Base-by-base conservation (phyloP, 37 sponge, comb jelly and placozoan species). In the Hormiphora californensis region DNA sequence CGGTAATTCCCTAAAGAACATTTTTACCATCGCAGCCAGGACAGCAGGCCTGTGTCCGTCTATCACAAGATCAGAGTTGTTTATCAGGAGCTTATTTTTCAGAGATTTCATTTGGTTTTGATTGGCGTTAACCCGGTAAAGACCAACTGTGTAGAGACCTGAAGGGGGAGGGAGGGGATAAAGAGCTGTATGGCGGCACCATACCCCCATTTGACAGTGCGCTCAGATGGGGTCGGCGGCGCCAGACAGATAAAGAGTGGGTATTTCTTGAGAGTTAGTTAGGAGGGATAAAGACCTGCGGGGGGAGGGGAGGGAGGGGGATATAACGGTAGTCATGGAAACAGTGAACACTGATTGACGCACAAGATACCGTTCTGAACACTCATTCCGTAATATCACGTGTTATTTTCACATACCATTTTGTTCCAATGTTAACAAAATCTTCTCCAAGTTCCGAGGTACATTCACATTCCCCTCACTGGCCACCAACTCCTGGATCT, bases 111-210 rank as follows among this genome's bases (percentile, higher is more conserved):
- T 27, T 32, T 65, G 67, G 67, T 65, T 65, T 38, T 65, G 67
- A 65, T 65, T 65, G 5, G 67, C 67, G 67, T 65, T 65, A 27
- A 65, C 67, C 21, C 67, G 67, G 35, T 65, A 65, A 17, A 65
- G 35, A 15, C 67, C 67, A 36, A 65, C 4, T 7, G 67, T 65
- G 17, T 65, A 65, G 7, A 65, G 37, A 65, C 67, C 67, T 65
- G 67, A 15, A 33, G 35, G 27, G 5, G 27, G 5, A 57, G 27
- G 22, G 7, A 57, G 27, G 21, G n/a, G 53, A 17, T 49, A 49
- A n/a, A n/a, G n/a, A n/a, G n/a, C n/a, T n/a, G n/a, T n/a, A n/a
- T n/a, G n/a, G n/a, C n/a, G n/a, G n/a, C n/a, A n/a, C n/a, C n/a
- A n/a, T n/a, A n/a, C n/a, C n/a, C n/a, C n/a, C n/a, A n/a, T n/a